A percentile compares a stretch with the other conserved stretches of the same genome.
These are phyloP conservation scores for Galeopterus variegatus DNA, from an alignment of 2,113 vertebrate genomes.

Conservation along the genomic window DNA sequence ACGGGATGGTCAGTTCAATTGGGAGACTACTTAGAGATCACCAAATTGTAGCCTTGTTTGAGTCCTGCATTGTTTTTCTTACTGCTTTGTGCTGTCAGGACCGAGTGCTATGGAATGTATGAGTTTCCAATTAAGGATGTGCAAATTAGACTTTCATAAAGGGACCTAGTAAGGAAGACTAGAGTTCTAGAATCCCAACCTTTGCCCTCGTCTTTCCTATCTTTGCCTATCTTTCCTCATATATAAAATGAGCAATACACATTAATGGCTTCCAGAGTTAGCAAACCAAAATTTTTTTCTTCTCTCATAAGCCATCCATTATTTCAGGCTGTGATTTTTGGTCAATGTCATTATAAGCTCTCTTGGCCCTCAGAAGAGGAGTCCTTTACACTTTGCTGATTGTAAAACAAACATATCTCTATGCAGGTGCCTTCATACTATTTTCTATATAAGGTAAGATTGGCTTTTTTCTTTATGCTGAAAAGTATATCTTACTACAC, in stretches of 20 bases:
- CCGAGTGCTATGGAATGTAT: neutral
- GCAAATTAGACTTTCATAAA: neutral
- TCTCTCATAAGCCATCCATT: neutral
- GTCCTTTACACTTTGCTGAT: neutral
- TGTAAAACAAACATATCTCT: neutral
- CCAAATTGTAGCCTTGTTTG: neutral
- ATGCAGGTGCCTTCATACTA: neutral
- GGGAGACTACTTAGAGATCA: neutral
- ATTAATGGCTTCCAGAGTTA: neutral
- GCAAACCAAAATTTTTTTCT: neutral
- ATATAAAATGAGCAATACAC: neutral
- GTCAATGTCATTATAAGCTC: neutral
- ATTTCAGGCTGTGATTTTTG: neutral
- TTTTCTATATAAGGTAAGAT: neutral
- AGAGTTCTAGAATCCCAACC: neutral
- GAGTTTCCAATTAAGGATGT: neutral
- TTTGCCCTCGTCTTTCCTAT: neutral
- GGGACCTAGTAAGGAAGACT: neutral
- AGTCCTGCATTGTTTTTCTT: neutral
- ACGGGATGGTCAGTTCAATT: neutral
- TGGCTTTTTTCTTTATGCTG: neutral
- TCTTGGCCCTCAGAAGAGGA: neutral
- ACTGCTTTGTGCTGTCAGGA: neutral
- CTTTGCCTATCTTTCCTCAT: neutral
- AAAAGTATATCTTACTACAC: neutral